These are phyloP conservation scores for Anthrax anthrax DNA, from an alignment of 2,888 invertebrate genomes.

Conservation along the genomic window DNA sequence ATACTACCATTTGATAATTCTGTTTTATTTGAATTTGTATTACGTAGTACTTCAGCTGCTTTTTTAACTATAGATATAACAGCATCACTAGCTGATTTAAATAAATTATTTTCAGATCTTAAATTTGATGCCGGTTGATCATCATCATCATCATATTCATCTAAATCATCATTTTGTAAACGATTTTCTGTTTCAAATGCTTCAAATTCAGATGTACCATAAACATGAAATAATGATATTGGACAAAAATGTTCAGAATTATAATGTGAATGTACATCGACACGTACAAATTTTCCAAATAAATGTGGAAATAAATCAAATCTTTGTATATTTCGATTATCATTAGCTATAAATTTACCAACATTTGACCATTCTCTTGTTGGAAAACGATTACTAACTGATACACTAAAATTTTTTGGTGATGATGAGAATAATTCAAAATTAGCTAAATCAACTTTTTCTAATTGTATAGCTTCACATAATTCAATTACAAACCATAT, in stretches of 20 bases:
- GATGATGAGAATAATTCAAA: constrained; percentile 96
- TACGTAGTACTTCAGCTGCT: constrained; percentile 72
- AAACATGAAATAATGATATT: constrained; percentile 84
- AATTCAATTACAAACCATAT: constrained; percentile 96
- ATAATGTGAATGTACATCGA: constrained; percentile 86
- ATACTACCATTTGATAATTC: constrained; percentile 17
- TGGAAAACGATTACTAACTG: constrained; percentile 77
- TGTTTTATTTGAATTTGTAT: constrained; percentile 51
- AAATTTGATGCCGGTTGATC: constrained; percentile 25
- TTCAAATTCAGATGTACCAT: constrained; percentile 86
- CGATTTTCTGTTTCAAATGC: constrained; percentile 72
- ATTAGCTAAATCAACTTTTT: constrained; percentile 89
- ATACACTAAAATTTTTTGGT: constrained; percentile 80
- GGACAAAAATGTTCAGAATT: constrained; percentile 97
- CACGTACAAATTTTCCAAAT: constrained; percentile 80
- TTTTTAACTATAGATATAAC: constrained; percentile 86
- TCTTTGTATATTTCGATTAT: constrained; percentile 73
- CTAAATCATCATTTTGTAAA: constrained; percentile 48
- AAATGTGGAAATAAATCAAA: constrained; percentile 66
- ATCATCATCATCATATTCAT: constrained; percentile 53
- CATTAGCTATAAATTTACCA: constrained; percentile 75
- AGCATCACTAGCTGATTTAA: constrained; percentile 79
- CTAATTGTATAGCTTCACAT: constrained; percentile 94
- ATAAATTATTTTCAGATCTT: constrained; percentile 52
- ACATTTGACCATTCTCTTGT: constrained; percentile 83